phyloP scores from a whole-genome alignment of 2,888 invertebrate species.

The Synanthedon vespiformis region DNA sequence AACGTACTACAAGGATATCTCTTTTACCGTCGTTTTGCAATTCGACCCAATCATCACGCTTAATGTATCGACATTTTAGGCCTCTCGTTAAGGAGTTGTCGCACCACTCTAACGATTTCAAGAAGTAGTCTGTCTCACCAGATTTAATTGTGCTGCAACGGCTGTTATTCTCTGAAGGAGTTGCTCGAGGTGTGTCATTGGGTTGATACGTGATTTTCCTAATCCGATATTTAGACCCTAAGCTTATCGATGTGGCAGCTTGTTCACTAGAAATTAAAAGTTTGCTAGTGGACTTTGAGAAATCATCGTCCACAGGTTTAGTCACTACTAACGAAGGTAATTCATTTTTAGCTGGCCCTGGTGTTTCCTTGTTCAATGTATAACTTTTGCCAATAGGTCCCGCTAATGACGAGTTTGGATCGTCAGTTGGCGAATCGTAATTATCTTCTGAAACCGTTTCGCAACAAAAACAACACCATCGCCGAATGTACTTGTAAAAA shows the following conservation, averaged over 20 bases:
- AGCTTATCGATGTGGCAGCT: conserved; percentile 24
- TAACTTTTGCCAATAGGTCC: conserved; percentile 41
- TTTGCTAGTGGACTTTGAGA: conserved; percentile 36
- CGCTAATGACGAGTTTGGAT: conserved; percentile 37
- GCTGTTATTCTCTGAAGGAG: conserved; percentile 24
- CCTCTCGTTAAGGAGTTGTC: conserved; percentile 59
- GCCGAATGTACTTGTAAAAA: conserved; percentile 25
- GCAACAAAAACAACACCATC: conserved; percentile 35
- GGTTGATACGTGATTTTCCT: neutral
- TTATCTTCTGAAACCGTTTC: conserved; percentile 18
- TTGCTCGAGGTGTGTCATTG: conserved; percentile 8
- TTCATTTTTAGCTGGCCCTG: conserved; percentile 7
- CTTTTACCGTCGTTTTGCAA: conserved; percentile 45
- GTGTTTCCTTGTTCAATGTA: conserved; percentile 25
- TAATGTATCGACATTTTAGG: conserved; percentile 47
- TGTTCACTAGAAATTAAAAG: conserved; percentile 39
- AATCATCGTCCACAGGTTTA: conserved; percentile 26
- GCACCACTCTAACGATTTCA: conserved; percentile 61
- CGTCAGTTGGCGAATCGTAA: conserved; percentile 25
- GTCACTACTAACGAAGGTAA: conserved; percentile 19
- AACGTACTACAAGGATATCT: conserved; percentile 14
- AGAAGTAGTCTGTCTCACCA: conserved; percentile 62
- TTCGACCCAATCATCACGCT: conserved; percentile 56
- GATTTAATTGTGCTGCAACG: conserved; percentile 37
- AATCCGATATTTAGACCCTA: conserved; percentile 5